Evolutionary conservation across 2,797 vertebrate genomes (phyloP).

Genomic region (Tangara arthus): DNA sequence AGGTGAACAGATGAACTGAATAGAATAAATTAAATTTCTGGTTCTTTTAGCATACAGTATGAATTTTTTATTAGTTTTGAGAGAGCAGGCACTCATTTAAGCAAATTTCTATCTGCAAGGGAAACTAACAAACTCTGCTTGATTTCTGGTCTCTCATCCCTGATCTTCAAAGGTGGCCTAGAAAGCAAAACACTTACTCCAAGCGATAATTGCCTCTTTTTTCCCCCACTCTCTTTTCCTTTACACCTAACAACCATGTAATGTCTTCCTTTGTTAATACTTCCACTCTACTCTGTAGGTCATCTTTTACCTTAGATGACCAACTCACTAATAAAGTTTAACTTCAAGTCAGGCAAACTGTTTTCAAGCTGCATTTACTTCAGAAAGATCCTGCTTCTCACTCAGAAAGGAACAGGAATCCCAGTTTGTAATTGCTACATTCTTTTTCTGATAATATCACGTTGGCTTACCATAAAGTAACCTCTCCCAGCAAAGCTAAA

Average conservation of each 20-base stretch:
- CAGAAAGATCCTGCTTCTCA: neutral
- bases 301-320: neutral
- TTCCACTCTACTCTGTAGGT: neutral
- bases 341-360: neutral
- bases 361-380: neutral
- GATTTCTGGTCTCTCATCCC: neutral
- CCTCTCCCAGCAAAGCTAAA: neutral
- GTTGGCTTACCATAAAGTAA: neutral
- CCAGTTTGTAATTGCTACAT: neutral
- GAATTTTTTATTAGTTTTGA: neutral
- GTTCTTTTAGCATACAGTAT: neutral
- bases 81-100: neutral
- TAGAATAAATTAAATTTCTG: neutral
- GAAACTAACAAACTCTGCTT: neutral
- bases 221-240: neutral
- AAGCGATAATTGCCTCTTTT: slow-evolving; percentile 20
- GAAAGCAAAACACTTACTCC: slow-evolving; percentile 4
- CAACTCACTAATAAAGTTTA: neutral
- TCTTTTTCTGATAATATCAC: neutral
- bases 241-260: neutral
- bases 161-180: neutral
- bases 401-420: neutral
- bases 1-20: neutral
- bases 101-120: neutral
- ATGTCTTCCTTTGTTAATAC: neutral